These are phyloP conservation scores for Haemorhous mexicanus DNA, from an alignment of 2,113 vertebrate genomes.

Conservation along the genomic window DNA sequence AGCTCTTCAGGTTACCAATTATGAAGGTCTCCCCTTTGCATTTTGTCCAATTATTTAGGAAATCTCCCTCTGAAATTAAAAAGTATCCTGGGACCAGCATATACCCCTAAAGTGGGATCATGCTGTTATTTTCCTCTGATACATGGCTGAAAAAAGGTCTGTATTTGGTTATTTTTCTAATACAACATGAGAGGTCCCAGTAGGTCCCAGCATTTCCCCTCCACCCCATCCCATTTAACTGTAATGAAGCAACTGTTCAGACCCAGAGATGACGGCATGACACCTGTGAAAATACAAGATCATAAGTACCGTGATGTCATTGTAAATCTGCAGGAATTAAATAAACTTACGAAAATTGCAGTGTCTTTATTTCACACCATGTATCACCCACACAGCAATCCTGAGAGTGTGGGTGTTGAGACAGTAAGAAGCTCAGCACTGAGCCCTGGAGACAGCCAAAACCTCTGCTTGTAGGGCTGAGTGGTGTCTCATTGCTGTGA, in stretches of 20 bases:
- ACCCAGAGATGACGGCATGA: neutral
- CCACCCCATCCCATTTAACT: neutral
- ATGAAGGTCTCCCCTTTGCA: neutral
- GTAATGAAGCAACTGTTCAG: neutral
- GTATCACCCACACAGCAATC: neutral
- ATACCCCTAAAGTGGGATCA: neutral
- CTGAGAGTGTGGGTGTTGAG: neutral
- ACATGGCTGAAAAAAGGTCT: neutral
- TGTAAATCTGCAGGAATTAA: neutral
- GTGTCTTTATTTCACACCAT: neutral
- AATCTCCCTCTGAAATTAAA: neutral
- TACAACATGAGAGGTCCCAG: neutral
- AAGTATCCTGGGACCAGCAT: neutral
- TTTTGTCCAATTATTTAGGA: neutral
- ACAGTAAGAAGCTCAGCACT: neutral
- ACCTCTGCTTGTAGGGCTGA: neutral
- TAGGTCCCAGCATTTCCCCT: neutral
- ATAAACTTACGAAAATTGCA: neutral
- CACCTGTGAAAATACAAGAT: conserved; percentile 49
- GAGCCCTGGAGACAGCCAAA: neutral
- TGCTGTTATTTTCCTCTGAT: neutral
- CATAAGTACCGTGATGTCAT: neutral
- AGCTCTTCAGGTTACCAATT: neutral
- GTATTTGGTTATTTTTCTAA: neutral
- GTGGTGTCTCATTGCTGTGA: neutral